Conservation (phyloP, 2,113 vertebrate species). For the Gobiocypris rarus region DNA sequence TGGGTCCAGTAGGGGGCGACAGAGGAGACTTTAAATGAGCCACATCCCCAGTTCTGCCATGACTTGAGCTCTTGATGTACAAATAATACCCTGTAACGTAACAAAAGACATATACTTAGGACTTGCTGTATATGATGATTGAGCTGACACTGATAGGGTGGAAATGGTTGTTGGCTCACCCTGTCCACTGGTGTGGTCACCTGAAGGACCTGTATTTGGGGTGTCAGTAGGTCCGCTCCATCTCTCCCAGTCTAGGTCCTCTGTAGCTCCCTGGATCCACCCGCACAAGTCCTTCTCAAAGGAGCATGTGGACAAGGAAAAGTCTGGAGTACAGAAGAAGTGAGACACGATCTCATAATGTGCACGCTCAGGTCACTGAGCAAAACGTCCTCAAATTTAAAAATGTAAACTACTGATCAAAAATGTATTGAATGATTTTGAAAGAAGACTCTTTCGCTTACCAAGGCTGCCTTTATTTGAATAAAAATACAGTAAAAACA, state of each 20-base stretch:
- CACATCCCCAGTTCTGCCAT: conserved; percentile 50
- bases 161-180: conserved; percentile 58
- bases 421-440: no score
- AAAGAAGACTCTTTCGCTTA: background rate
- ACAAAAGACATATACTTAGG: background rate
- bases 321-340: conserved; percentile 56
- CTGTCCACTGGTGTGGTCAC: conserved; percentile 72
- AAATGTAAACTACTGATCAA: background rate
- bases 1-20: conserved; percentile 69
- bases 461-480: background rate
- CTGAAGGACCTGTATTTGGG: conserved; percentile 73
- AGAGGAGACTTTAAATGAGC: conserved; percentile 72
- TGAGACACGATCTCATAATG: background rate
- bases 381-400: background rate
- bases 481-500: background rate
- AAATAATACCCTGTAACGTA: conserved; percentile 73
- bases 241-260: conserved; percentile 69
- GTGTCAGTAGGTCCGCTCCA: conserved; percentile 66
- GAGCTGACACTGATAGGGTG: background rate
- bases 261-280: conserved; percentile 72
- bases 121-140: background rate
- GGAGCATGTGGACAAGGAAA: conserved; percentile 62
- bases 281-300: conserved; percentile 73
- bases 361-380: background rate
- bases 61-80: conserved; percentile 69